Percentiles rank a stretch among this genome's conserved stretches.
These are phyloP conservation scores for Loris lydekkerianus DNA, from an alignment of 2,797 vertebrate species.

Conservation along the genomic window DNA sequence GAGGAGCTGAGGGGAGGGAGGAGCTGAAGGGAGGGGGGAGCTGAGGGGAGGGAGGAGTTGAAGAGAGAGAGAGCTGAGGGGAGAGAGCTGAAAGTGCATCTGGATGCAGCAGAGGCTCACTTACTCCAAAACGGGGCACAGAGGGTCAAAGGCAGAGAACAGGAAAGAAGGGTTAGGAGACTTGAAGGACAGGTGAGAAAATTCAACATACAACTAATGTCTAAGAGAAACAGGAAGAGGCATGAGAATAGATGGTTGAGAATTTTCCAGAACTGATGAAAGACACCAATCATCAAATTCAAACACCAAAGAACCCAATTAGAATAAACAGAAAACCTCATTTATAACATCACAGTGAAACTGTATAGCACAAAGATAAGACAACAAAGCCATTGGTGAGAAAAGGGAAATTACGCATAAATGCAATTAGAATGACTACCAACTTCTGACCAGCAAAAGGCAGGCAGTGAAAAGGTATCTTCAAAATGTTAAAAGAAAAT, in stretches of 20 bases:
- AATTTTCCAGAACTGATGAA: neutral
- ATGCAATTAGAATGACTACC: neutral
- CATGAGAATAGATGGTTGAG: neutral
- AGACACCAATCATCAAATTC: neutral
- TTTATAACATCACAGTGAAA: neutral
- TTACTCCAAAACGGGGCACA: neutral
- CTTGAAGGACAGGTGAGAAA: neutral
- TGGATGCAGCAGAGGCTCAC: too few species aligned
- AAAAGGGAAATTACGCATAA: slow-evolving; percentile 6
- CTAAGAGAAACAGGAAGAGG: neutral
- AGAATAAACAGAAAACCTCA: neutral
- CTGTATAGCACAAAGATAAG: neutral
- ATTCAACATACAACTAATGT: neutral
- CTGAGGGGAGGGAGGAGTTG: too few species aligned
- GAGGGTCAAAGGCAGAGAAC: neutral
- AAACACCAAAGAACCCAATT: slow-evolving; percentile 19
- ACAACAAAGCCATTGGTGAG: neutral
- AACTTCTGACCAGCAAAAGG: slow-evolving; percentile 11
- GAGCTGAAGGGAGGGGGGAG: too few species aligned
- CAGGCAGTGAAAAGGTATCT: neutral
- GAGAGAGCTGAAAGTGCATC: too few species aligned
- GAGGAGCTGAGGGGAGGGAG: too few species aligned
- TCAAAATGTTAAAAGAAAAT: slow-evolving; percentile 60
- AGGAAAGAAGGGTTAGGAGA: neutral
- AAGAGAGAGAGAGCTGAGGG: too few species aligned